These are phyloP conservation scores for Netta rufina DNA, from an alignment of 2,797 vertebrate genomes.

Conservation along the genomic window DNA sequence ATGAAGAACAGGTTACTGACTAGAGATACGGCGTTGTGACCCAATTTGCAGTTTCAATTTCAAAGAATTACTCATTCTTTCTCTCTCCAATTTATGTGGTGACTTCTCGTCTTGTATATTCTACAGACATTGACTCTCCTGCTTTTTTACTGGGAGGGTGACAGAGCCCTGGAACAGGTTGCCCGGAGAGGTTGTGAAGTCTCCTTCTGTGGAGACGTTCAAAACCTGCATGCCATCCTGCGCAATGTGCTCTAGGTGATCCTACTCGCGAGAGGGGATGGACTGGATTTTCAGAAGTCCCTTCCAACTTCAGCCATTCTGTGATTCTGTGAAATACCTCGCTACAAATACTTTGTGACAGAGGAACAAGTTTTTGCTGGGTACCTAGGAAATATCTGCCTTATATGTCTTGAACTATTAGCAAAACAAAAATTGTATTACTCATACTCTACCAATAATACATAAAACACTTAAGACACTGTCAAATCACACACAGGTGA, in stretches of 20 bases:
- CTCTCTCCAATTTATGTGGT: neutral
- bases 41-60: neutral
- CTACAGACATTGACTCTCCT: neutral
- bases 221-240: too few relatives aligned
- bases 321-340: neutral
- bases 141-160: neutral
- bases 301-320: too few relatives aligned
- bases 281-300: too few relatives aligned
- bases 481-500: neutral
- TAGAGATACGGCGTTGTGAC: neutral
- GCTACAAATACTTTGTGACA: neutral
- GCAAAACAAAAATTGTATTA: neutral
- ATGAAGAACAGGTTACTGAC: fast-evolving
- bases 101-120: neutral
- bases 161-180: too few relatives aligned
- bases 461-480: neutral
- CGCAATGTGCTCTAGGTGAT: too few relatives aligned
- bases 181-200: too few relatives aligned
- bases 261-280: too few relatives aligned
- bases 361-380: neutral
- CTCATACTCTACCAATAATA: neutral
- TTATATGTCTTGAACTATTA: neutral
- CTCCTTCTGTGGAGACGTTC: too few relatives aligned
- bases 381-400: neutral
- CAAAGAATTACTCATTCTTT: neutral